phyloP scores from a whole-genome alignment of 1,140 invertebrate genomes.

The Ectropis grisescens region DNA sequence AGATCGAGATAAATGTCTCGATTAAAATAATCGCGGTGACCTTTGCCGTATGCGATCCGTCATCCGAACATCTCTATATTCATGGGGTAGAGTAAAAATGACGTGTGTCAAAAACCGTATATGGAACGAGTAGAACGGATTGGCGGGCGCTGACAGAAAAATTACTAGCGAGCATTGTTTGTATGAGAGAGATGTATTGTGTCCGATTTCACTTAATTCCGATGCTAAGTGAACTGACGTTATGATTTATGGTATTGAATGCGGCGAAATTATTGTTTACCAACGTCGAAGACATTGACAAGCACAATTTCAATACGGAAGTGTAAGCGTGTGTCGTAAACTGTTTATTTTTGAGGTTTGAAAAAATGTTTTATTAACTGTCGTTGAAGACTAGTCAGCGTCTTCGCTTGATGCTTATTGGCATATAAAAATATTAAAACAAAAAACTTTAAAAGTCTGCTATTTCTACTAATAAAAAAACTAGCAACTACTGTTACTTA shows the following conservation, averaged over 20 bases:
- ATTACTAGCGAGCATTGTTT: constrained; percentile 24
- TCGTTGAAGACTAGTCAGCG: too few relatives aligned
- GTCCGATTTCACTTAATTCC: constrained; percentile 17
- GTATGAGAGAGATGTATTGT: constrained; percentile 15
- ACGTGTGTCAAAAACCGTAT: constrained; percentile 19
- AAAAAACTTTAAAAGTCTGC: too few relatives aligned
- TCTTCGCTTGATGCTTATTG: too few relatives aligned
- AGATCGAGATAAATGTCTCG: constrained; percentile 35
- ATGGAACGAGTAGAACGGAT: constrained; percentile 8
- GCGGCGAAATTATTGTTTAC: constrained; percentile 8
- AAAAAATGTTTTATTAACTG: too few relatives aligned
- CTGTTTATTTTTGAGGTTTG: too few relatives aligned
- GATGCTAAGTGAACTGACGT: constrained; percentile 10
- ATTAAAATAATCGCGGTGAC: constrained; percentile 37
- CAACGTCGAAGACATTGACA: too few relatives aligned
- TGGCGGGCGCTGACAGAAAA: constrained; percentile 20
- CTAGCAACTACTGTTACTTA: too few relatives aligned
- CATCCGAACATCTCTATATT: constrained; percentile 25
- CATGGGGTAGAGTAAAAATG: constrained; percentile 16
- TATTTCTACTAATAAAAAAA: too few relatives aligned
- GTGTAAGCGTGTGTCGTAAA: too few relatives aligned
- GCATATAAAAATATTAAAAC: too few relatives aligned
- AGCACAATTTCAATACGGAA: too few relatives aligned
- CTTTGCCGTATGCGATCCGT: constrained; percentile 25
- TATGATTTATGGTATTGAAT: constrained; percentile 6